phyloP scores from a whole-genome alignment of 30 jellyfish, hydroid and myxozoan genomes.

The Chrysaora quinquecirrha region DNA sequence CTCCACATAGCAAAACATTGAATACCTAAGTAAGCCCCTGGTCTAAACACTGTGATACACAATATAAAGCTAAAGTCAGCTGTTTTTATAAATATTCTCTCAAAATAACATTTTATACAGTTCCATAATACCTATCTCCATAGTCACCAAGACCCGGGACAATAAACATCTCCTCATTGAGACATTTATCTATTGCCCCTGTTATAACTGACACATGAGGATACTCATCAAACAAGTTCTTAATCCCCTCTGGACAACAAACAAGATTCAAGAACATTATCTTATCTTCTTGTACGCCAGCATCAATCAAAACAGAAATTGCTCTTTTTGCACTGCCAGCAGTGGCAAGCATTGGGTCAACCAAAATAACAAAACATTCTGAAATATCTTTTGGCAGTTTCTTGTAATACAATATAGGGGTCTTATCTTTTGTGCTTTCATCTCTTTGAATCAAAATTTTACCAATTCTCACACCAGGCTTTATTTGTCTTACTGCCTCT shows the following conservation, averaged over 20 bases:
- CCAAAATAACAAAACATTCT: constrained; percentile 82
- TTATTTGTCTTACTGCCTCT: constrained; percentile 89
- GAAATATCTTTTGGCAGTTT: constrained; percentile 84
- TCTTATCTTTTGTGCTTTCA: constrained; percentile 78
- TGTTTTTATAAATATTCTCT: no score
- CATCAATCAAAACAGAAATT: constrained; percentile 79
- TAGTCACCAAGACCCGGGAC: constrained; percentile 97
- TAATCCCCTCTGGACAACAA: constrained; percentile 91
- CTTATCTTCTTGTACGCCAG: constrained; percentile 81
- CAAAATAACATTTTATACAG: constrained; percentile 63
- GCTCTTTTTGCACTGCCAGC: constrained; percentile 94
- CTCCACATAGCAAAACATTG: no score
- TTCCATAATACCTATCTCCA: constrained; percentile 92
- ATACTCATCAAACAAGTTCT: constrained; percentile 48
- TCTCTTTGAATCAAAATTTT: constrained; percentile 87
- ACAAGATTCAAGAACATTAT: constrained; percentile 86
- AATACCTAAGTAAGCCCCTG: no score
- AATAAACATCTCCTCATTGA: constrained; percentile 78
- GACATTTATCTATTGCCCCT: constrained; percentile 74
- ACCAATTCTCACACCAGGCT: constrained; percentile 91
- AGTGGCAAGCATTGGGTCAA: constrained; percentile 96
- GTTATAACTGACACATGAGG: constrained; percentile 83
- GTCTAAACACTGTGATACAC: no score
- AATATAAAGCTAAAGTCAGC: no score
- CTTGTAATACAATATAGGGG: constrained; percentile 79